A percentile compares a stretch with the other conserved stretches of the same genome.
These are phyloP conservation scores for Gnatocerus cornutus DNA, from an alignment of 2,888 invertebrate genomes.

Conservation along the genomic window DNA sequence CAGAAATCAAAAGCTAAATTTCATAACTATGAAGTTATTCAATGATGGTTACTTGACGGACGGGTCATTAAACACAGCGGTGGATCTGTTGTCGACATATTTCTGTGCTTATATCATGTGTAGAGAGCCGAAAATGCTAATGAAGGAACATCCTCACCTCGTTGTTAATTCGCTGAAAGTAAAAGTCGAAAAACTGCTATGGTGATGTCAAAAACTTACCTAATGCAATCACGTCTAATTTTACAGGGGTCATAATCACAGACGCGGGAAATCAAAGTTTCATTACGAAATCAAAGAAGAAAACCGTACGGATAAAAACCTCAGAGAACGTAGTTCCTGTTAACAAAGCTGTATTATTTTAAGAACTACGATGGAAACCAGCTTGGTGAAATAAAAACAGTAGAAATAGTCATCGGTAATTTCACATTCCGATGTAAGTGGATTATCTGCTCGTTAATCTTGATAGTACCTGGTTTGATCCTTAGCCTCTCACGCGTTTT, in stretches of 20 bases:
- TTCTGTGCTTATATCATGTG: conserved; percentile 6
- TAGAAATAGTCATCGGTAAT: conserved; percentile 16
- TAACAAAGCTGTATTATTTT: conserved; percentile 12
- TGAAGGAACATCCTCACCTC: not conserved
- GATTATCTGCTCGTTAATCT: conserved; percentile 27
- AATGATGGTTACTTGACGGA: not conserved
- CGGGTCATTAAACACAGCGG: not conserved
- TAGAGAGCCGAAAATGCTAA: conserved; percentile 4
- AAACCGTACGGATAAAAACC: not conserved
- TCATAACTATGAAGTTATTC: conserved; percentile 2
- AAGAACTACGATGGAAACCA: not conserved
- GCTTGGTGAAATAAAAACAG: conserved; percentile 17
- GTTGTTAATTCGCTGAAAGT: not conserved
- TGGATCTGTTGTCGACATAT: not conserved
- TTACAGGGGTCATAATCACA: conserved; percentile 17
- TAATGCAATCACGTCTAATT: conserved; percentile 11
- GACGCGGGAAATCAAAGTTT: conserved; percentile 9
- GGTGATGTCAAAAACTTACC: conserved; percentile 19
- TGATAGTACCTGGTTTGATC: conserved; percentile 20
- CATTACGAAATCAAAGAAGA: conserved; percentile 20
- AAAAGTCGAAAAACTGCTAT: conserved; percentile 16
- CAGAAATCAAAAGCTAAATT: conserved; percentile 3
- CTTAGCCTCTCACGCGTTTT: conserved; percentile 21
- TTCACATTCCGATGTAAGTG: conserved; percentile 33
- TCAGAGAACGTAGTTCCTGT: not conserved